Conservation (phyloP, 1,140 invertebrate genomes). For the Galleria mellonella region DNA sequence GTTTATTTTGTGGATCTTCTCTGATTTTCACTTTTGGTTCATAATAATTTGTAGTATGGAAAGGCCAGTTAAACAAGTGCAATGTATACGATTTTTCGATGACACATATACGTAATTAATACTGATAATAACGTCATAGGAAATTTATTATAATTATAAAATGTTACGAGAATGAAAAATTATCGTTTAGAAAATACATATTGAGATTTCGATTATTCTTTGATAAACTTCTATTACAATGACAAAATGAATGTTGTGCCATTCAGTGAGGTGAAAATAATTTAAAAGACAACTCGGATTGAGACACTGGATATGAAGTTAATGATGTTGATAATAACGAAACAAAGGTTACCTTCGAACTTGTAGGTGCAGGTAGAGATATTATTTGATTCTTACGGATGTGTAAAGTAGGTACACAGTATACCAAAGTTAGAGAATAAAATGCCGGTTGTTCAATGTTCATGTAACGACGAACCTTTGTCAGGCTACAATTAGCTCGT, state of each 20-base stretch:
- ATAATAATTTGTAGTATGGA: slow-evolving; percentile 44
- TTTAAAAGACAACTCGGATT: slow-evolving; percentile 29
- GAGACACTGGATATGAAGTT: slow-evolving; percentile 6
- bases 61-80: slow-evolving; percentile 71
- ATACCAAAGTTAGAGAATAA: slow-evolving; percentile 73
- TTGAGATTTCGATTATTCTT: slow-evolving; percentile 34
- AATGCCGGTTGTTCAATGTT: slow-evolving; percentile 45
- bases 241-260: slow-evolving; percentile 27
- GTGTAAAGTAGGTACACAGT: slow-evolving; percentile 55
- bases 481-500: too few relatives aligned
- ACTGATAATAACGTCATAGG: slow-evolving; percentile 64
- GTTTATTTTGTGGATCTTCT: slow-evolving; percentile 53
- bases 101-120: slow-evolving; percentile 72
- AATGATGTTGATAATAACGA: slow-evolving; percentile 31
- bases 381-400: slow-evolving; percentile 40
- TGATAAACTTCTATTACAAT: slow-evolving; percentile 27
- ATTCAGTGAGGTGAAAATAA: slow-evolving; percentile 27
- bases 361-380: slow-evolving; percentile 43
- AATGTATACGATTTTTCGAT: slow-evolving; percentile 74
- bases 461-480: slow-evolving; percentile 4
- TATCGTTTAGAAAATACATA: slow-evolving; percentile 29
- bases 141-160: slow-evolving; percentile 64
- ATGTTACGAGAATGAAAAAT: slow-evolving; percentile 53
- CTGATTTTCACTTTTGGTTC: slow-evolving; percentile 37
- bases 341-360: slow-evolving; percentile 64